A percentile compares a stretch with the other conserved stretches of the same genome.
Conservation (phyloP, 2,797 vertebrate genomes). For the Parauchenoglanis ngamensis region DNA sequence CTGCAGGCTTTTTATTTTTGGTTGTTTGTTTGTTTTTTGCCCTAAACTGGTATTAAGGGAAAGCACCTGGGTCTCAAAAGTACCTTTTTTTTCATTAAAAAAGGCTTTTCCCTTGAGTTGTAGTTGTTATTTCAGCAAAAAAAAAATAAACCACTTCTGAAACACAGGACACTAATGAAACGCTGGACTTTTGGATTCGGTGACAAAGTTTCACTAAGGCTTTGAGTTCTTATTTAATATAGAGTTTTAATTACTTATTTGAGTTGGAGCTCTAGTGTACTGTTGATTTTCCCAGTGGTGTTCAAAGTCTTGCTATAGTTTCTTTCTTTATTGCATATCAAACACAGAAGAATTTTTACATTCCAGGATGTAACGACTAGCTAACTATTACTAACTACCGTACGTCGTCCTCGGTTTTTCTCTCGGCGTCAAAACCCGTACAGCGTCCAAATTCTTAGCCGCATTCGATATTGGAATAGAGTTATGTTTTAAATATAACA, state of each 20-base stretch:
- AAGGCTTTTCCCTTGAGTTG: conserved; percentile 1
- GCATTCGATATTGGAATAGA: neutral
- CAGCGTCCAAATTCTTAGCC: neutral
- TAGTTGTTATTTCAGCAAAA: conserved; percentile 17
- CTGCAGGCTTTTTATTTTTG: neutral
- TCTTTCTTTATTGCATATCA: neutral
- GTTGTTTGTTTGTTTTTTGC: neutral
- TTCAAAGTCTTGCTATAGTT: conserved; percentile 7
- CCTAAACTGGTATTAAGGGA: conserved; percentile 24
- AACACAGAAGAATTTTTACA: neutral
- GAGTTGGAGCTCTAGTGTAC: neutral
- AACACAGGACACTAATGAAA: conserved; percentile 16
- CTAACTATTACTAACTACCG: neutral
- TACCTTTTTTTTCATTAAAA: conserved; percentile 21
- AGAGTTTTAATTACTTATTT: conserved; percentile 19
- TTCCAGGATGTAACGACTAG: neutral
- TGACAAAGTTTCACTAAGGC: neutral
- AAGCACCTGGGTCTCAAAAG: conserved; percentile 11
- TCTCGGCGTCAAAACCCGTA: neutral
- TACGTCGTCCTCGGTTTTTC: neutral
- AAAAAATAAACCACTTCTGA: neutral
- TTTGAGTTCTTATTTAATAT: conserved; percentile 12
- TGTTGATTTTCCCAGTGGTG: conserved; percentile 7
- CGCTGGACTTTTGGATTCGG: neutral
- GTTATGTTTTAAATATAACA: no score